A percentile compares a stretch with the other conserved stretches of the same genome.
phyloP scores from a whole-genome alignment of 2,888 invertebrate species.

The Leuctra nigra region DNA sequence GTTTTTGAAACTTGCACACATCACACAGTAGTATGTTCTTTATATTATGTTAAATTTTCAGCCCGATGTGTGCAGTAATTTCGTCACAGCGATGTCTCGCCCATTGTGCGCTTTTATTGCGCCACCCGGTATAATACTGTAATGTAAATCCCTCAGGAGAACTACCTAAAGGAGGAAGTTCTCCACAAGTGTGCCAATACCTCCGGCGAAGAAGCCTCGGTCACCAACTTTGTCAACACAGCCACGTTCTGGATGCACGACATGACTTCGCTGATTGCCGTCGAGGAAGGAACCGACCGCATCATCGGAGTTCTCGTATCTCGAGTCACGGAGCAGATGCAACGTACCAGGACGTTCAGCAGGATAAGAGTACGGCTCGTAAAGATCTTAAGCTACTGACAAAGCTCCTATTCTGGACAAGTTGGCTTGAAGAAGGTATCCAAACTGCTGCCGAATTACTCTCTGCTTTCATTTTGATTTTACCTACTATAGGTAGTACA shows the following conservation, averaged over 20 bases:
- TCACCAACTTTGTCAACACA: conserved; percentile 14
- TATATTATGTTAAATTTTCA: no score
- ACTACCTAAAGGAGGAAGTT: conserved; percentile 22
- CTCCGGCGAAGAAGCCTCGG: conserved; percentile 15
- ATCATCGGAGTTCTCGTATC: conserved; percentile 21
- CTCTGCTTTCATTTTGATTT: no score
- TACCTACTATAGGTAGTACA: no score
- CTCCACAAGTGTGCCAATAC: conserved; percentile 18
- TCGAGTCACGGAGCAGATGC: conserved; percentile 9
- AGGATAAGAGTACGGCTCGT: conserved; percentile 21
- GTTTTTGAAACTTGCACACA: no score
- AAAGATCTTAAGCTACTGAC: no score
- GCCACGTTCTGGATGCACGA: conserved; percentile 18
- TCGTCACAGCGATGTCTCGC: no score
- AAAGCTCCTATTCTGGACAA: no score
- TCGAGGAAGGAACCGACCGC: conserved; percentile 16
- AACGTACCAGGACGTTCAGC: conserved; percentile 22
- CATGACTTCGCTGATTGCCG: conserved; percentile 17
- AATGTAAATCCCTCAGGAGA: conserved; percentile 7
- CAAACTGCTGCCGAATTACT: no score
- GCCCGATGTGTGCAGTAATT: no score
- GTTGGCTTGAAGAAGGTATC: no score
- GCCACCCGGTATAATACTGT: neutral
- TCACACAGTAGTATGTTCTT: no score
- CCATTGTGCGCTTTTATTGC: neutral